Evolutionary conservation across 1,140 invertebrate species (phyloP), one percentile per base, ranked within the genome.

Genomic region (Dolichoris vasculosae): DNA sequence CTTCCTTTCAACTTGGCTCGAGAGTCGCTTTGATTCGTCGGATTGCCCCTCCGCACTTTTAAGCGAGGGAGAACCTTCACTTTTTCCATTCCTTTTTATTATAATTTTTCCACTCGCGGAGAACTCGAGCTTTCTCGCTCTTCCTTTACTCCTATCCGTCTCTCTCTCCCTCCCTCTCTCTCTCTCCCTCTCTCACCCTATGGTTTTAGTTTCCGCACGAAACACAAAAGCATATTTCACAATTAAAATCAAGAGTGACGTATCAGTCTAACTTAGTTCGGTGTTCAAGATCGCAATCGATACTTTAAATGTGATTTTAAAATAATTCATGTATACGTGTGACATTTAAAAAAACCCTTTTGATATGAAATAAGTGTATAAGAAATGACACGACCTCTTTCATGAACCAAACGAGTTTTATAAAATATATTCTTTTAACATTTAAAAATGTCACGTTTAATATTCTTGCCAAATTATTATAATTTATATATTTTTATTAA

Each of bases 21-120:
- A 86, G 76, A 80, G 78, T 79, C 83, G 86, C 87, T 88, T 87
- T 89, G 87, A 89, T 88, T 89, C 85, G 51, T 84, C 75, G 76
- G 78, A 87, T 87, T 80, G 67, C 80, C 30, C 84, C 69, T 75
- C 38, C 40, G 38, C 71, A 55, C 69, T 77, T 46, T 77, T 35
- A 59, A 82, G 40, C 38, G 26, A 83, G 17, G 11, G 35, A 67
- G 20, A 73, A 75, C 40, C 55, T 82, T 77, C 46, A 64, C 35
- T 35, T 76, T 20, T 69, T 86, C 59, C 26, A 46, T 82, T 63
- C 55, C 63, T 64, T 82, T 73, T 84, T 40, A 55, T 84, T 85
- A 73, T 69, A 79, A 69, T 76, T 80, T 85, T 78, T 86, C 73
- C 69, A 32, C 63, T 81, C 63, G 63, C 82, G 73, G 84, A 79